phyloP scores from a whole-genome alignment of 2,797 vertebrate species.

The Xerus rutilus region DNA sequence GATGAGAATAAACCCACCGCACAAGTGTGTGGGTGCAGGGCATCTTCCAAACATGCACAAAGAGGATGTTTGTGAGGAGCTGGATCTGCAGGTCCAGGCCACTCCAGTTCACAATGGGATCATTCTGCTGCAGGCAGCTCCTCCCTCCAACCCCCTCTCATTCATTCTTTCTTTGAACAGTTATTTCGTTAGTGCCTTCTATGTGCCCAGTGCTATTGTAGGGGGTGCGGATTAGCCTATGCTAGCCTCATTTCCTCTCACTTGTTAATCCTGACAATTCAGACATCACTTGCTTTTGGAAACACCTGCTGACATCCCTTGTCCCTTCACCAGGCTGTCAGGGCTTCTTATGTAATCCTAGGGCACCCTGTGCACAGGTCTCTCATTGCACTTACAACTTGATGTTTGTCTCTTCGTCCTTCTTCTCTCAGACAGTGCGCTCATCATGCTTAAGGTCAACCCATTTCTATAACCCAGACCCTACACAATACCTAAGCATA shows the following conservation, averaged over 20 bases:
- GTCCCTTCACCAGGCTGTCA: not conserved
- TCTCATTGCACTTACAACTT: not conserved
- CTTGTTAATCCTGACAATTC: not conserved
- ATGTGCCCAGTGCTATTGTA: not conserved
- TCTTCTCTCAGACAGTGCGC: not conserved
- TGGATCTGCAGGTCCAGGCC: not conserved
- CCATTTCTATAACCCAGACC: not conserved
- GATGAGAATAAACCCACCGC: not conserved
- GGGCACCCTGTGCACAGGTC: not conserved
- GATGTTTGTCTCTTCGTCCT: not conserved
- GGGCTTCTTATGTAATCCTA: not conserved
- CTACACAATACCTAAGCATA: no score
- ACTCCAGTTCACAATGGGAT: not conserved
- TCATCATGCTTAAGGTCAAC: not conserved
- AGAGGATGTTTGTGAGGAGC: not conserved
- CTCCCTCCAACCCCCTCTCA: not conserved
- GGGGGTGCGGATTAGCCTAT: not conserved
- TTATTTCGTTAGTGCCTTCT: not conserved
- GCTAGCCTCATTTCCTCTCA: no score
- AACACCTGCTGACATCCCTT: no score
- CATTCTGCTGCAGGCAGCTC: not conserved
- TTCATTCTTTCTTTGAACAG: not conserved
- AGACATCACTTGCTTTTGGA: not conserved
- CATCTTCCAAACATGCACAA: no score
- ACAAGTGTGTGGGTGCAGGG: not conserved